Percentiles rank a stretch among this genome's conserved stretches.
These are phyloP conservation scores for Prenolepis imparis DNA, from an alignment of 2,888 invertebrate species.

Conservation along the genomic window DNA sequence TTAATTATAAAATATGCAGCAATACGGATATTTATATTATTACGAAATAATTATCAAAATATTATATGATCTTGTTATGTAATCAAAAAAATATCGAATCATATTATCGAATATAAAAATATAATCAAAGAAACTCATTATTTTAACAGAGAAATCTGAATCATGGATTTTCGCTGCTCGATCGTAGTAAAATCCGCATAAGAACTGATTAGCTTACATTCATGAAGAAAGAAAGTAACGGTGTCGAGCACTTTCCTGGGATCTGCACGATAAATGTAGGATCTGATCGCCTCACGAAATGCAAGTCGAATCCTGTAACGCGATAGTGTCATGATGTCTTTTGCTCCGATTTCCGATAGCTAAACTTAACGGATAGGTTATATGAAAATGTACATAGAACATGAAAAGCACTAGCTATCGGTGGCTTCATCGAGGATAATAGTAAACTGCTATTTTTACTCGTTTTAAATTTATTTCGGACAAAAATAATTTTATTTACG, in stretches of 20 bases:
- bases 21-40: neutral
- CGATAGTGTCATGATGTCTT: constrained; percentile 18
- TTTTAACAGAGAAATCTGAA: neutral
- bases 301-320: constrained; percentile 30
- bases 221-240: neutral
- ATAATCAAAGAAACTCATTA: neutral
- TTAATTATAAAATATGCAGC: constrained; percentile 14
- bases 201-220: neutral
- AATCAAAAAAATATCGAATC: neutral
- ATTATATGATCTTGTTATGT: neutral
- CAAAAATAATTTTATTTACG: neutral
- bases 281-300: constrained; percentile 7
- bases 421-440: neutral
- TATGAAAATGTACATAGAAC: constrained; percentile 24
- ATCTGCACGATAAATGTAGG: neutral
- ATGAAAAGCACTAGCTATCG: constrained; percentile 12
- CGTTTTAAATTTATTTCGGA: neutral
- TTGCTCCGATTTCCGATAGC: constrained; percentile 19
- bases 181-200: neutral
- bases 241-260: neutral
- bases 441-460: neutral
- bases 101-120: neutral
- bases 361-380: constrained; percentile 37
- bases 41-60: neutral
- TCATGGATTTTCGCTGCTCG: neutral